Evolutionary conservation across 2,888 invertebrate species (phyloP).

Genomic region (Tenthredo notha): DNA sequence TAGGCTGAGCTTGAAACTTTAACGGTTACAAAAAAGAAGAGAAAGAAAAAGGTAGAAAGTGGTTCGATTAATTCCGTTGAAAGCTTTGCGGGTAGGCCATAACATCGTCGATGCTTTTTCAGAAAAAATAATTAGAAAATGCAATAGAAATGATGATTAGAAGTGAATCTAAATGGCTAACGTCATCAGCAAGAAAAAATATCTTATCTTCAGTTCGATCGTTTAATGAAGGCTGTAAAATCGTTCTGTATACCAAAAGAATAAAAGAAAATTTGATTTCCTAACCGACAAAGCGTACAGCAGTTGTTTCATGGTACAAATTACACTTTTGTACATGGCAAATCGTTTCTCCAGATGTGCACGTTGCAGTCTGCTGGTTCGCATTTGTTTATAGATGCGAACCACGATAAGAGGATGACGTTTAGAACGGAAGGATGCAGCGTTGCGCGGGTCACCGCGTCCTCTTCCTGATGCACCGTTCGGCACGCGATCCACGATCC

Average conservation of each 20-base stretch:
- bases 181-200: neutral
- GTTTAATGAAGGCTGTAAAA: neutral
- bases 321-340: constrained; percentile 36
- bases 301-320: constrained; percentile 14
- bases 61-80: neutral
- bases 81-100: neutral
- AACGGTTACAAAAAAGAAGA: neutral
- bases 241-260: neutral
- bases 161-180: neutral
- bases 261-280: constrained; percentile 7
- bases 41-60: neutral
- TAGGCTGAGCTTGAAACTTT: neutral
- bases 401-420: constrained; percentile 44
- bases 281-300: constrained; percentile 24
- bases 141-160: neutral
- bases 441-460: constrained; percentile 47
- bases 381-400: constrained; percentile 42
- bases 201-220: neutral
- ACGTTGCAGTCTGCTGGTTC: constrained; percentile 44
- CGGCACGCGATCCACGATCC: constrained; percentile 44
- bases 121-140: neutral
- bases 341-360: constrained; percentile 30
- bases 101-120: neutral
- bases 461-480: constrained; percentile 45
- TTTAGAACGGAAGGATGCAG: constrained; percentile 50